A percentile compares a stretch with the other conserved stretches of the same genome.
These are phyloP conservation scores for Mactromeris polynyma DNA, from an alignment of 2,888 invertebrate genomes.

Conservation along the genomic window DNA sequence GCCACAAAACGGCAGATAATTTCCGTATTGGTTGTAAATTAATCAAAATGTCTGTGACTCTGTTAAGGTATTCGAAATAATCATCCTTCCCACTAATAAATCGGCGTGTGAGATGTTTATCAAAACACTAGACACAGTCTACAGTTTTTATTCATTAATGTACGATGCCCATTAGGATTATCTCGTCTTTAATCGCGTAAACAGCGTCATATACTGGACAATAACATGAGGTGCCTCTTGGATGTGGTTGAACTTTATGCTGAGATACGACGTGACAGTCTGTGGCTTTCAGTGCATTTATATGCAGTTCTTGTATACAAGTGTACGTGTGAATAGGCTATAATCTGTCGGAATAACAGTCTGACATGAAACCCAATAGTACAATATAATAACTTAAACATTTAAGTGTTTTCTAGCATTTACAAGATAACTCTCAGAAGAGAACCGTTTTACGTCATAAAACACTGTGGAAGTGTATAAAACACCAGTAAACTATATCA, in stretches of 20 bases:
- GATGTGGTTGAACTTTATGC: too few species aligned
- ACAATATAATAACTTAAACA: neutral
- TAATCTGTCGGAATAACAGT: neutral
- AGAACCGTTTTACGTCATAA: neutral
- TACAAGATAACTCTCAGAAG: neutral
- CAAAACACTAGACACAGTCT: neutral
- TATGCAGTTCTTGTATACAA: too few species aligned
- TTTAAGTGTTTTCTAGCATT: neutral
- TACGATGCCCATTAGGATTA: too few species aligned
- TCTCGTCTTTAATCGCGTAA: too few species aligned
- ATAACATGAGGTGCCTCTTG: too few species aligned
- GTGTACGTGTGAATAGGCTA: neutral
- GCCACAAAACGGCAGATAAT: neutral
- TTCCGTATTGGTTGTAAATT: neutral
- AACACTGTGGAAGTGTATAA: neutral
- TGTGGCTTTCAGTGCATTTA: too few species aligned
- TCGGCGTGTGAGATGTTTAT: neutral
- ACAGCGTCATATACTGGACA: too few species aligned
- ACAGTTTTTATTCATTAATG: too few species aligned
- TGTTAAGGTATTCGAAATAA: neutral
- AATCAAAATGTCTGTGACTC: neutral
- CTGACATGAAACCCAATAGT: neutral
- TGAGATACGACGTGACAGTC: too few species aligned
- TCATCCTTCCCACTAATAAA: neutral
- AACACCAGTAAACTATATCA: neutral